Evolutionary conservation across 1,140 invertebrate species (phyloP), one percentile per base, ranked within the genome.

Genomic region (Dendroctonus valens): DNA sequence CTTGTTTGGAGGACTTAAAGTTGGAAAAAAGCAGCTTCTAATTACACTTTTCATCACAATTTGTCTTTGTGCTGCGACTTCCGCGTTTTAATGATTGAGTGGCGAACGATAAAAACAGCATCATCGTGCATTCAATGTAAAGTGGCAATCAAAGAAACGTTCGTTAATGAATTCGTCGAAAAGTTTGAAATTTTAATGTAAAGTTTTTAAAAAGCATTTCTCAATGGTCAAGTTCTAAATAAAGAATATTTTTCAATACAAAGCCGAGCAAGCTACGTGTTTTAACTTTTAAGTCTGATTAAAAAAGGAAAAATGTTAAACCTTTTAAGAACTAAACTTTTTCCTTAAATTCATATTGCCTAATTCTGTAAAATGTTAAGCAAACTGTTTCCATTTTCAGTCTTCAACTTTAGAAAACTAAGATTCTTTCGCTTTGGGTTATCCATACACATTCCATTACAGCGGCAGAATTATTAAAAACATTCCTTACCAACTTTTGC

Each of bases 211-310:
- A 62, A 66, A 65, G 46, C 55, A 49, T 50, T 67, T 14, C 55
- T 70, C 61, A 59, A 65, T 66, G 69, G 62, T 70, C 69, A 70
- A 69, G 53, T 67, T 50, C 49, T 61, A 41, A 67, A 67, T 61
- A 55, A 70, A 40, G 65, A 67, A 63, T 65, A 68, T 68, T 70
- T 65, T 70, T 70, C 69, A 70, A 64, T 64, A 59, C 44, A 53
- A 63, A 57, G 62, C 68, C 58, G 49, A 59, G 53, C 63, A 46
- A 57, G 11, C 59, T 61, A 69, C 69, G 69, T 70, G 69, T 64
- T 65, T 50, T 64, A 70, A 70, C 59, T 70, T 64, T 60, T 67
- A 67, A 67, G 48, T 67, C 53, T 65, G 63, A 67, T 69, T 67
- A 67, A 69, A 69, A 52, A 66, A 69, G 42, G 59, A 67, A 26